Percentiles rank a stretch among this genome's conserved stretches.
Evolutionary conservation across 2,888 invertebrate species (phyloP).

Genomic region (Heliconius cydno): DNA sequence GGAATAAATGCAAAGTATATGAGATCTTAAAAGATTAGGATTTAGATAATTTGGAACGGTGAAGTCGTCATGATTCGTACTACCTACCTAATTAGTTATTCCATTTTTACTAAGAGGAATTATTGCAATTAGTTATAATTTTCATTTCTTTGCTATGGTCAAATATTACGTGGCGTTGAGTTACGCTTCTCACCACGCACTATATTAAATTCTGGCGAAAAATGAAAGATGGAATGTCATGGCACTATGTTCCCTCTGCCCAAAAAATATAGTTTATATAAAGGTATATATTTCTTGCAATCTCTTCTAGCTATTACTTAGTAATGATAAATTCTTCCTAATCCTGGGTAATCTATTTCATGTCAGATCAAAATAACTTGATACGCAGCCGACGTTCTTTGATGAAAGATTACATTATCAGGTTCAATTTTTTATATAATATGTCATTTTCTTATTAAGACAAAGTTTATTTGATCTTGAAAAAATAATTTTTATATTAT

Average conservation of each 20-base stretch:
- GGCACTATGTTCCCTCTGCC: not conserved
- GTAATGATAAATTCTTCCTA: not conserved
- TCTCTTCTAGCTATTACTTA: not conserved
- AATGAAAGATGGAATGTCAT: not conserved
- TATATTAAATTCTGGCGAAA: not conserved
- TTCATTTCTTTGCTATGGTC: not conserved
- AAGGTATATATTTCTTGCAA: not conserved
- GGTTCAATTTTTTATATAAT: not conserved
- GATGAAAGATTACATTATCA: not conserved
- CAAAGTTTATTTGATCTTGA: too few relatives aligned
- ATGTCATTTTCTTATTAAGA: not conserved
- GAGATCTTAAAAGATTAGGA: not conserved
- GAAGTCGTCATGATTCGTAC: too few relatives aligned
- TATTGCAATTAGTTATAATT: too few relatives aligned
- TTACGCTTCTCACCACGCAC: not conserved
- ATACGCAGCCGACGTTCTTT: not conserved
- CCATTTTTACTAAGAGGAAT: too few relatives aligned
- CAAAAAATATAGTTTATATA: not conserved
- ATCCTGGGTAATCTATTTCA: conserved; percentile 18
- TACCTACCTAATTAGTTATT: too few relatives aligned
- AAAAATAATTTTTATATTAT: too few relatives aligned
- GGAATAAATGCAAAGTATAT: not conserved
- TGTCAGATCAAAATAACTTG: conserved; percentile 17
- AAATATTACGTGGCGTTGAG: not conserved
- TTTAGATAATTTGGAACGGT: not conserved